Conservation (phyloP, 2,797 vertebrate species). For the Streptopelia turtur region DNA sequence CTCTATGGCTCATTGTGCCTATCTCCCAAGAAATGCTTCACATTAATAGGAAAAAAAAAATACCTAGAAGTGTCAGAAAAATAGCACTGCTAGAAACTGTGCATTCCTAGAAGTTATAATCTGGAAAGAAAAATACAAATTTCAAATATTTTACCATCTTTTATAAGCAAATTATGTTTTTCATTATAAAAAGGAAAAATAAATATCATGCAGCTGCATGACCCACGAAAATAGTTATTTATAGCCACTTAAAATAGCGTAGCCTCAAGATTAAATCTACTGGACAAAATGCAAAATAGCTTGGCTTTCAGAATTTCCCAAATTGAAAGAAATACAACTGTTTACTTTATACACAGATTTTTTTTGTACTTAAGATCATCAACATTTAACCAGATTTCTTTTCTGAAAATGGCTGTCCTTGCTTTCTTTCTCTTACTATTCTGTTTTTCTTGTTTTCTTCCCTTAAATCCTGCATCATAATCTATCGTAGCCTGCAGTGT, state of each 20-base stretch:
- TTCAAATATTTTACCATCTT: background rate
- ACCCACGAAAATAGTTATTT: background rate
- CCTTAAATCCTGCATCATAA: background rate
- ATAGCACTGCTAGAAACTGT: background rate
- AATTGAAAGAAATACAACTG: background rate
- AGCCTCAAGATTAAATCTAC: background rate
- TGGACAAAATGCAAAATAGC: background rate
- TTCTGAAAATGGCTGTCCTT: background rate
- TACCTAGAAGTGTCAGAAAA: background rate
- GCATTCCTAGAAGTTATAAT: background rate
- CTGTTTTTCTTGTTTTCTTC: background rate
- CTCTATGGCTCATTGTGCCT: background rate
- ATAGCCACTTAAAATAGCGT: background rate
- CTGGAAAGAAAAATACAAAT: background rate
- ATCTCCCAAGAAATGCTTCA: background rate
- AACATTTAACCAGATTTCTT: background rate
- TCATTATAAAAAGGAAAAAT: background rate
- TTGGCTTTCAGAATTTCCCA: background rate
- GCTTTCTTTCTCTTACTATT: background rate
- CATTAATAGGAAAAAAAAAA: background rate
- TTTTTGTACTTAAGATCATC: background rate
- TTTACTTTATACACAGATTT: background rate
- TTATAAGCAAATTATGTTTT: background rate
- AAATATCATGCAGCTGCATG: background rate
- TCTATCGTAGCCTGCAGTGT: background rate